Conservation (phyloP, 2,113 vertebrate genomes). For the Coracopsis vasa region DNA sequence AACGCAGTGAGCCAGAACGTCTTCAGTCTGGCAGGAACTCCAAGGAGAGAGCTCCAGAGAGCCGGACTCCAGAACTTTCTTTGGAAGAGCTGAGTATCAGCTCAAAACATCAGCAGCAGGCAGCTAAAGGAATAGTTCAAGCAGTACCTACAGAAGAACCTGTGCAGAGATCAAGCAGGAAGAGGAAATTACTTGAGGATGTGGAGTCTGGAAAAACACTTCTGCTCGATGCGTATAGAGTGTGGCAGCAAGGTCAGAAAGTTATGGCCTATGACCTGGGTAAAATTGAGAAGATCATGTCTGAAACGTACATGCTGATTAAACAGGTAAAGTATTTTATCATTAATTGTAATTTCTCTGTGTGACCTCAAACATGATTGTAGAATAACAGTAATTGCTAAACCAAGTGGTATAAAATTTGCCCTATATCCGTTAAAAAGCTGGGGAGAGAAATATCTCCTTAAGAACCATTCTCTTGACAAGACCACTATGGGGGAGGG, state of each 20-base stretch:
- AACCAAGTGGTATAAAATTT: neutral
- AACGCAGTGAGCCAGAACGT: conserved; percentile 48
- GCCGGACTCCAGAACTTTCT: conserved; percentile 86
- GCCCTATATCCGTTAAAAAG: neutral
- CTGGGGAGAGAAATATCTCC: neutral
- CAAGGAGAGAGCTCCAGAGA: conserved; percentile 78
- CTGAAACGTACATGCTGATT: conserved; percentile 97
- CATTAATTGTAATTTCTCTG: neutral
- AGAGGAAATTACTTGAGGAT: conserved; percentile 87
- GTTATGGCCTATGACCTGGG: conserved; percentile 91
- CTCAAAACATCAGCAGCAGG: conserved; percentile 73
- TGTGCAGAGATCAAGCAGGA: conserved; percentile 80
- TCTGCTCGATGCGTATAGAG: conserved; percentile 91
- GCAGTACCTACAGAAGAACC: conserved; percentile 62
- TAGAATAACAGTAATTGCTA: neutral
- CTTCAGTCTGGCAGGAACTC: conserved; percentile 31
- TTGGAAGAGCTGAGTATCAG: conserved; percentile 96
- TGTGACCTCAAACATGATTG: neutral
- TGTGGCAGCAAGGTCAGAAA: conserved; percentile 99
- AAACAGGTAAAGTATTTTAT: conserved; percentile 86
- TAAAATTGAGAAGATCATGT: conserved; percentile 97
- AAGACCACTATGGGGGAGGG: neutral
- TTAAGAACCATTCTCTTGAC: neutral
- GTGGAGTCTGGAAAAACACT: conserved; percentile 89
- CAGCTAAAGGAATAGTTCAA: conserved; percentile 19